These are phyloP conservation scores for Reinhardtius hippoglossoides DNA, from an alignment of 2,113 vertebrate genomes.

Conservation along the genomic window DNA sequence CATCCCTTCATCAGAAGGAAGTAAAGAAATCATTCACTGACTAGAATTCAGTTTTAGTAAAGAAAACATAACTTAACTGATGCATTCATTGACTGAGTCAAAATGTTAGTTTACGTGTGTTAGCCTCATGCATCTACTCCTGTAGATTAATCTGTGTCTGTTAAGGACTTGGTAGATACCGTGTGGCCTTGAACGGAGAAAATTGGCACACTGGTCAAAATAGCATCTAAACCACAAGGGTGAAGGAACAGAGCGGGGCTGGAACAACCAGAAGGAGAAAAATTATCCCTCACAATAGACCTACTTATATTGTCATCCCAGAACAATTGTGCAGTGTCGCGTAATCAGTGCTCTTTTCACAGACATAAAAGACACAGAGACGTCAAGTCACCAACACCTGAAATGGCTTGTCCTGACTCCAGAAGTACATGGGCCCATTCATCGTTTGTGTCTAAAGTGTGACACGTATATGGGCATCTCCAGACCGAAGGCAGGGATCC, in stretches of 20 bases:
- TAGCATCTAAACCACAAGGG: slow-evolving; percentile 80
- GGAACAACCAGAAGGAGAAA: slow-evolving; percentile 48
- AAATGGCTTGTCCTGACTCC: slow-evolving; percentile 14
- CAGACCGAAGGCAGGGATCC: slow-evolving; percentile 1
- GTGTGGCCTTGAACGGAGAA: slow-evolving; percentile 67
- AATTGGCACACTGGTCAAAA: slow-evolving; percentile 81
- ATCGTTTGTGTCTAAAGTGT: neutral
- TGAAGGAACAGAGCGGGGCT: slow-evolving; percentile 65
- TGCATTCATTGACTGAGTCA: neutral
- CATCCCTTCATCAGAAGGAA: slow-evolving; percentile 13
- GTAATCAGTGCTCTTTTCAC: slow-evolving; percentile 42
- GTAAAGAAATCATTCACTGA: neutral
- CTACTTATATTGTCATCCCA: slow-evolving; percentile 64
- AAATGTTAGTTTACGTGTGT: slow-evolving; percentile 12
- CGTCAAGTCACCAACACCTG: slow-evolving; percentile 7
- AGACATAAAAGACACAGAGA: slow-evolving; percentile 47
- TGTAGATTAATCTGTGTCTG: slow-evolving; percentile 27
- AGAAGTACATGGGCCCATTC: neutral
- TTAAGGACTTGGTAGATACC: slow-evolving; percentile 29
- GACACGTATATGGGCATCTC: neutral
- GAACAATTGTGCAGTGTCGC: slow-evolving; percentile 66
- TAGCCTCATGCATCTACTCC: slow-evolving; percentile 7
- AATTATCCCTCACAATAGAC: slow-evolving; percentile 59
- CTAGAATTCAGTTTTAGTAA: neutral
- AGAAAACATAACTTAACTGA: neutral